A percentile compares a stretch with the other conserved stretches of the same genome.
Conservation (phyloP, 2,113 vertebrate species). For the Microtus oregoni region DNA sequence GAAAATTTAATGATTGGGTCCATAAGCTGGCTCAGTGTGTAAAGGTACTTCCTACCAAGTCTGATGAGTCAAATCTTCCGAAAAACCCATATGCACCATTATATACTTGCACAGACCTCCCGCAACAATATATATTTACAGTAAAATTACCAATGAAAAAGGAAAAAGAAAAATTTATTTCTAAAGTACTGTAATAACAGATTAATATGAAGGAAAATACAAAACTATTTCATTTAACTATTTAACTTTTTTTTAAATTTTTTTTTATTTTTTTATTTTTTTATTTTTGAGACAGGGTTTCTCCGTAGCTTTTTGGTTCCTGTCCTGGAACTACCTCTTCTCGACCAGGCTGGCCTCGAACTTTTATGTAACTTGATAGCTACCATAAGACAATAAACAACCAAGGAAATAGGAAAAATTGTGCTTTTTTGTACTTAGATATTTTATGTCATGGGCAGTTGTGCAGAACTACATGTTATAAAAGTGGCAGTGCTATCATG, state of each 20-base stretch:
- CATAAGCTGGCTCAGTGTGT: too few species aligned
- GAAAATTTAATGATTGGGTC: neutral
- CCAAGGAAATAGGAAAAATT: neutral
- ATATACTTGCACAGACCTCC: neutral
- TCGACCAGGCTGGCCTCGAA: too few species aligned
- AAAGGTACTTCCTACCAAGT: too few species aligned
- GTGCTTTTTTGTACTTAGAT: neutral
- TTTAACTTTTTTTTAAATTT: too few species aligned
- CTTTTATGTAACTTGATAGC: neutral
- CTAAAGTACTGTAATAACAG: neutral
- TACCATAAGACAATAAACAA: neutral
- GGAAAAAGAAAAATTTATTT: neutral
- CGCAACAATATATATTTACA: neutral
- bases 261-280: too few species aligned
- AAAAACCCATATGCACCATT: neutral
- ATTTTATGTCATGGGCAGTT: neutral
- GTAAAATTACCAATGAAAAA: neutral
- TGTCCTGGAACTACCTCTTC: too few species aligned
- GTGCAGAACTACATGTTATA: neutral
- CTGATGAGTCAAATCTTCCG: neutral
- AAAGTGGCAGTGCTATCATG: neutral
- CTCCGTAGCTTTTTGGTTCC: too few species aligned
- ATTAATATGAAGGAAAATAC: neutral
- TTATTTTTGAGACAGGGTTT: too few species aligned
- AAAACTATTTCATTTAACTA: neutral